Base-by-base conservation (phyloP, 2,113 vertebrate genomes). In the Microcebus murinus region DNA sequence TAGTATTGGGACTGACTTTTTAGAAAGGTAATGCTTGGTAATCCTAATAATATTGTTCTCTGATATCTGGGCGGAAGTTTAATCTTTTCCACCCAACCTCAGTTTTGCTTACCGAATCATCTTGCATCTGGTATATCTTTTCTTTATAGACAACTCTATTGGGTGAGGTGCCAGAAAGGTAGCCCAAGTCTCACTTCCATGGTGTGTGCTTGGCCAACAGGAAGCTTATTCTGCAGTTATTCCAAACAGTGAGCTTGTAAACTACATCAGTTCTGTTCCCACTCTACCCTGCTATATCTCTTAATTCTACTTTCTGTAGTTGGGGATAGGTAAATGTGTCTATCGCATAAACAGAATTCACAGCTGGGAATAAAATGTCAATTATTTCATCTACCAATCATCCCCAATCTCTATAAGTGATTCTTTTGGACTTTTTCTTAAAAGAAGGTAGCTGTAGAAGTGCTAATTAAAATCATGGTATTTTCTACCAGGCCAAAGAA, bases 221-320 rank as follows among this genome's bases (percentile, higher is more conserved):
- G n/a, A 68, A 80, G n/a, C 1, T 25, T 48, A 80, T 34, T 27
- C 42, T 25, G 11, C 18, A 55, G 67, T 1, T 57, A 31, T 80
- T 85, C 15, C 13, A 42, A 61, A 17, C 20, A 52, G 25, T 27
- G 34, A n/a, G 77, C 36, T 68, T 68, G 1, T 71, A 31, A 73
- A 1, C 17, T 55, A 6, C 1, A 5, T 8, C 34, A 65, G 13
- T 71, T 77, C 15, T 63, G 1, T n/a, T 5, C 6, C 39, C 2
- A 45, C 14, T 70, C 1, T 67, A 27, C 18, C 4, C 45, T 82
- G 48, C 29, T n/a, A 8, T 65, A 39, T 55, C 13, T 87, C 23
- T 61, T 29, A 83, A 80, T n/a, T 82, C 10, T 77, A 34, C 2
- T 83, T 86, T 70, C n/a, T 88, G 10, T 63, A 23, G 39, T 23